Evolutionary conservation across 2,797 vertebrate species (phyloP), one percentile per base, ranked within the genome.

Genomic region (Lophotriccus pileatus): DNA sequence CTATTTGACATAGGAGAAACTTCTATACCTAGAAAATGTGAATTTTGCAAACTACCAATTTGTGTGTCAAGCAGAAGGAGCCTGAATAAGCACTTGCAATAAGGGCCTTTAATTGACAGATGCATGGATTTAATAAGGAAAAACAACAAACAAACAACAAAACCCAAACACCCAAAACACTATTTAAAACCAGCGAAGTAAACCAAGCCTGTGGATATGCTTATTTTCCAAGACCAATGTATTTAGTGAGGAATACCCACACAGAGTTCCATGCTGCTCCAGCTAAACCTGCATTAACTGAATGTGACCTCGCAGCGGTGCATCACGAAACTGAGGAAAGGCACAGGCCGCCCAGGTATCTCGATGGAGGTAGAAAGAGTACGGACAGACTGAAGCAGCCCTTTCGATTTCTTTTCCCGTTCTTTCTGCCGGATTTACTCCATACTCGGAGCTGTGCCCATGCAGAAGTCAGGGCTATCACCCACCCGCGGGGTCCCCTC

Each of bases 221-320:
- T 74, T 55, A 11, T 46, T 62, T 43, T 75, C n/a, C n/a, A 66
- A 5, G 2, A 25, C 11, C 23, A 60, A 20, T 1, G 2, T 19
- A 43, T 72, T 77, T 16, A 59, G 39, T 18, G 15, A 32, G 25
- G 36, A 83, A 85, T 30, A 79, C 3, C 32, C 56, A n/a, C 9
- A 53, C 1, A 14, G 25, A 62, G 49, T 56, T 68, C 23, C 53
- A 34, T 4, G 24, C 7, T 14, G 37, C 22, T 78, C 44, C 56
- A 68, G 37, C 18, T 47, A 69, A 66, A 69, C 14, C 10, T 19
- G 6, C 69, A 83, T 36, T 53, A 60, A 32, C 16, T 11, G 25
- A 62, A 41, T 0, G 3, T 4, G 36, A 76, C 36, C 43, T 20
- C 14, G n/a, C 62, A 67, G 72, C 0, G 0, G 10, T 7, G 37